These are phyloP conservation scores for Leptinotarsa tumamoca DNA, from an alignment of 2,888 invertebrate genomes.

Conservation along the genomic window DNA sequence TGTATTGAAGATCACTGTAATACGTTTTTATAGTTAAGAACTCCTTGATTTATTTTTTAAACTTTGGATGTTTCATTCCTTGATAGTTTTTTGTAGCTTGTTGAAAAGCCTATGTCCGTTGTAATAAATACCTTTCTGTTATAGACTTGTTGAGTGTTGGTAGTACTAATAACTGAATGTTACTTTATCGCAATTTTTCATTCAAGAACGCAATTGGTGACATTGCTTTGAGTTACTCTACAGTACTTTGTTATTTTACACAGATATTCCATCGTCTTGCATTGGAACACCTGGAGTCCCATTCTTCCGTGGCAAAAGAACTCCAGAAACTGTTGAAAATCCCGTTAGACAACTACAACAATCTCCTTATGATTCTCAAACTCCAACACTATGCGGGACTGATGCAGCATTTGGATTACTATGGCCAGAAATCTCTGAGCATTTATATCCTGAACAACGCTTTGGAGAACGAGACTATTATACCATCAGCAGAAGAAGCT, in stretches of 20 bases:
- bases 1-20: too few species aligned
- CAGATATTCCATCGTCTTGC: conserved; percentile 86
- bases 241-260: not conserved
- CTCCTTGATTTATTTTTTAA: too few species aligned
- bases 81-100: too few species aligned
- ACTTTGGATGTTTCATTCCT: too few species aligned
- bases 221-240: too few species aligned
- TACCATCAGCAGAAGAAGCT: conserved; percentile 90
- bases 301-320: conserved; percentile 90
- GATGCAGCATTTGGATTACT: conserved; percentile 85
- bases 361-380: conserved; percentile 87
- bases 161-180: too few species aligned
- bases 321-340: conserved; percentile 92
- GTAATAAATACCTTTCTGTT: too few species aligned
- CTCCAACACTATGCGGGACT: conserved; percentile 84
- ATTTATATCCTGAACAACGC: conserved; percentile 91
- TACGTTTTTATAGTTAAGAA: too few species aligned
- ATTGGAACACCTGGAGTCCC: conserved; percentile 82
- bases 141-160: too few species aligned
- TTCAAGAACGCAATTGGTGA: too few species aligned
- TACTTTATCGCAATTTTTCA: too few species aligned
- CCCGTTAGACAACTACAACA: conserved; percentile 94
- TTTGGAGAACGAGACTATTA: conserved; percentile 86
- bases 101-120: too few species aligned
- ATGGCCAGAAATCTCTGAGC: conserved; percentile 86